Evolutionary conservation across 2,888 invertebrate genomes (phyloP).

Genomic region (Thymelicus sylvestris): DNA sequence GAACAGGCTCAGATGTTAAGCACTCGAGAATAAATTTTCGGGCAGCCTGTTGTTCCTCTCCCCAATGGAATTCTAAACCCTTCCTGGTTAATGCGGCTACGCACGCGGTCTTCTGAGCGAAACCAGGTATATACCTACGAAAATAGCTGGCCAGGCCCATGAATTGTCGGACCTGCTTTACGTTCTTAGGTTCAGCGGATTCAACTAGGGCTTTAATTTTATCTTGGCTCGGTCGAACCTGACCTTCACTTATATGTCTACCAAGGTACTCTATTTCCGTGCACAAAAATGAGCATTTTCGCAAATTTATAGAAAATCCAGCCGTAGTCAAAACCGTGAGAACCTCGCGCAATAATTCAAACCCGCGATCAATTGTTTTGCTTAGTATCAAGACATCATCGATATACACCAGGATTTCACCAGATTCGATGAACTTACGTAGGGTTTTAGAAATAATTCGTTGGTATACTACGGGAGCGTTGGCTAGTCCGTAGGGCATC

Average conservation of each 20-base stretch:
- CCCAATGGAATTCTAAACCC: too few relatives aligned
- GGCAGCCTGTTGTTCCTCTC: too few relatives aligned
- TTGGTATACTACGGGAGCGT: too few relatives aligned
- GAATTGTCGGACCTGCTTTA: slow-evolving; percentile 26
- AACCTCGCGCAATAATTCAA: background rate
- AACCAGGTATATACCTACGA: background rate
- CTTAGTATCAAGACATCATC: slow-evolving; percentile 5
- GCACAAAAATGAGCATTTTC: slow-evolving; percentile 32
- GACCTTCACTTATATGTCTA: slow-evolving; percentile 18
- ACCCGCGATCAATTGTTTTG: slow-evolving; percentile 6
- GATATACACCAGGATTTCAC: background rate
- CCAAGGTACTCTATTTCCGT: slow-evolving; percentile 45
- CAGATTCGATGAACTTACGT: too few relatives aligned
- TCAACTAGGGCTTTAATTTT: slow-evolving; percentile 21
- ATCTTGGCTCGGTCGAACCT: slow-evolving; percentile 16
- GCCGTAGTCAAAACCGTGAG: too few relatives aligned
- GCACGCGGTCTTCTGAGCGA: too few relatives aligned
- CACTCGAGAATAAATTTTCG: too few relatives aligned
- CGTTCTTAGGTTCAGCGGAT: slow-evolving; percentile 10
- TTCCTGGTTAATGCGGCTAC: too few relatives aligned
- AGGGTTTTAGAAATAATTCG: too few relatives aligned
- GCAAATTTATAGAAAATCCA: slow-evolving; percentile 37
- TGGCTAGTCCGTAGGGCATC: too few relatives aligned
- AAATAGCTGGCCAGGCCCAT: slow-evolving; percentile 28
- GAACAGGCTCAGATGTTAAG: too few relatives aligned